Evolutionary conservation across 2,113 vertebrate species (phyloP), one percentile per base, ranked within the genome.

Genomic region (Hemiprocne comata): DNA sequence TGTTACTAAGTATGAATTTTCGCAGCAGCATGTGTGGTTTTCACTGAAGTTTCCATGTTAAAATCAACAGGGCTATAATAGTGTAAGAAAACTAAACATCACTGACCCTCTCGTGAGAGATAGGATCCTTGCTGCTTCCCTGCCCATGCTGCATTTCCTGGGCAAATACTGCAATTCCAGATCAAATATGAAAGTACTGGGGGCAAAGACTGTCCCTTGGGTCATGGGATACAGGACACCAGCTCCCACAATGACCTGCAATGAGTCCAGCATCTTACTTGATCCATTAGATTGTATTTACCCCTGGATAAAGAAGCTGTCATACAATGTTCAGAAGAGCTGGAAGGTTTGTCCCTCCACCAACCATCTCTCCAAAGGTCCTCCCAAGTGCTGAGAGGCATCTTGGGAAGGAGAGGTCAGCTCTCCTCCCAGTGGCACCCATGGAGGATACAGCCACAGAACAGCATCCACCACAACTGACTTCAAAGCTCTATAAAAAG

Each of bases 1-100:
- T 75, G 61, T 94, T 92, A 93, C 80, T 29, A 92, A 94, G 93
- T 69, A 96, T 8, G 91, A 95, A 94, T 97, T 94, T 95, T 93
- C 94, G 81, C 94, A 95, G 95, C 94, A 88, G 69, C 2, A 36
- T 91, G 89, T 90, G 91, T 91, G 91, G 87, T 38, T 95, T 94
- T n/a, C 89, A 87, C 60, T 70, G 51, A 92, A 85, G 89, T 76
- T 92, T 88, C 79, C 73, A 65, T 90, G 92, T 93, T 75, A 72
- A 95, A 92, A 88, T 61, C 88, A 93, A 75, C 70, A 85, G n/a
- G 50, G 74, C 53, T 78, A 7, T 20, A 84, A 75, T 11, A 44
- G 42, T 3, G 0, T 33, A 58, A 79, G 66, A 61, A 85, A 94
- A 78, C 57, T 19, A 86, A 96, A 77, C 88, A 86, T 33, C 65